Conservation (phyloP, 2,888 invertebrate species). For the Hypomecis punctinalis region DNA sequence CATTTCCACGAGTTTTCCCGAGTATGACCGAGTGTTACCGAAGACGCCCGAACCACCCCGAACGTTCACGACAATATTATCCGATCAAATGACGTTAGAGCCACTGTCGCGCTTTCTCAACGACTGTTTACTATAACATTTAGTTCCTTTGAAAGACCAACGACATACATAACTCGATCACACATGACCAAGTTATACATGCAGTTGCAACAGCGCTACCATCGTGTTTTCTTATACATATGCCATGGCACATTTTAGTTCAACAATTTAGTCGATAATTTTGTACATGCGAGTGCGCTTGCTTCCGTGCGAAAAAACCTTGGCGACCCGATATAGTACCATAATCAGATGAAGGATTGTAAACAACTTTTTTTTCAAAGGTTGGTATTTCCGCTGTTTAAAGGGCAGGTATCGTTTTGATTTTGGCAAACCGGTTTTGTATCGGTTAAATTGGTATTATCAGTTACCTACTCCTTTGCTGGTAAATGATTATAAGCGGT, state of each 20-base stretch:
- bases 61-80: slow-evolving; percentile 1
- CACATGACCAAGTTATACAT: background rate
- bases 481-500: no score
- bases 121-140: background rate
- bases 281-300: slow-evolving; percentile 27
- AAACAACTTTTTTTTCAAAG: slow-evolving; percentile 44
- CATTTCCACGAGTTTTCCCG: slow-evolving; percentile 44
- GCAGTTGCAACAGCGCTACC: background rate
- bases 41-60: slow-evolving; percentile 28
- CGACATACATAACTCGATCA: background rate
- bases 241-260: background rate
- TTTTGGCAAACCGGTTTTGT: slow-evolving; percentile 25
- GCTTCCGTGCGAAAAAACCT: slow-evolving; percentile 52
- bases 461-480: no score
- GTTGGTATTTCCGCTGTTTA: slow-evolving; percentile 32
- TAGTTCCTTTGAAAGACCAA: no score
- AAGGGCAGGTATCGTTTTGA: slow-evolving; percentile 29
- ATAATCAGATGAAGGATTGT: slow-evolving; percentile 39
- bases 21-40: slow-evolving; percentile 44
- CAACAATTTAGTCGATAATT: background rate
- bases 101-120: background rate
- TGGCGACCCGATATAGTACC: slow-evolving; percentile 50
- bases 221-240: background rate
- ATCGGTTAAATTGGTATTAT: background rate
- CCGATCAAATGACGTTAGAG: background rate